A percentile compares a stretch with the other conserved stretches of the same genome.
Evolutionary conservation across 2,888 invertebrate genomes (phyloP).

Genomic region (Callimorpha dominula): DNA sequence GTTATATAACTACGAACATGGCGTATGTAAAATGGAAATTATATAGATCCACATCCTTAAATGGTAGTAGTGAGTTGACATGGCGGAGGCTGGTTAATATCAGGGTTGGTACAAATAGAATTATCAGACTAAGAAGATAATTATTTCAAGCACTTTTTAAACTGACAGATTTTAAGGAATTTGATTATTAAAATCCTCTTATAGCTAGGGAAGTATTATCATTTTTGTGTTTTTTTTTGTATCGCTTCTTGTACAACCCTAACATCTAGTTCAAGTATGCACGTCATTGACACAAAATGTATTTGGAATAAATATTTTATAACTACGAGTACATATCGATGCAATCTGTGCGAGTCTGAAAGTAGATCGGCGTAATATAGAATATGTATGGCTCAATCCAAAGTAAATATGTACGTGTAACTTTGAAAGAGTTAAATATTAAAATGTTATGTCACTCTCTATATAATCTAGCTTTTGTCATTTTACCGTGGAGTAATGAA

Average conservation of each 20-base stretch:
- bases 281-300: slow-evolving; percentile 61
- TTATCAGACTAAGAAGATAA: not conserved
- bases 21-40: slow-evolving; percentile 52
- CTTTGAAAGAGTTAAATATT: too few species aligned
- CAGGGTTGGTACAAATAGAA: slow-evolving; percentile 22
- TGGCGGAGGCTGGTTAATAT: slow-evolving; percentile 18
- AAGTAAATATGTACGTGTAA: not conserved
- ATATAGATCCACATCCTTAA: slow-evolving; percentile 55
- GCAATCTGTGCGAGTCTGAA: slow-evolving; percentile 31
- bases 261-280: slow-evolving; percentile 23
- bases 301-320: slow-evolving; percentile 39
- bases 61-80: slow-evolving; percentile 43
- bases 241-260: slow-evolving; percentile 23
- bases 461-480: not conserved
- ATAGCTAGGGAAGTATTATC: not conserved
- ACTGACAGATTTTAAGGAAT: not conserved
- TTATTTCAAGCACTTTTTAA: not conserved
- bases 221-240: not conserved
- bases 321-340: slow-evolving; percentile 25
- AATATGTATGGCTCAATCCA: slow-evolving; percentile 21
- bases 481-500: not conserved
- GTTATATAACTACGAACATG: slow-evolving; percentile 48
- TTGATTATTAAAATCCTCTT: not conserved
- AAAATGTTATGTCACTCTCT: not conserved
- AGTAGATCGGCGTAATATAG: slow-evolving; percentile 25